These are phyloP conservation scores for Apodemus sylvaticus DNA, from an alignment of 2,113 vertebrate species.

Conservation along the genomic window DNA sequence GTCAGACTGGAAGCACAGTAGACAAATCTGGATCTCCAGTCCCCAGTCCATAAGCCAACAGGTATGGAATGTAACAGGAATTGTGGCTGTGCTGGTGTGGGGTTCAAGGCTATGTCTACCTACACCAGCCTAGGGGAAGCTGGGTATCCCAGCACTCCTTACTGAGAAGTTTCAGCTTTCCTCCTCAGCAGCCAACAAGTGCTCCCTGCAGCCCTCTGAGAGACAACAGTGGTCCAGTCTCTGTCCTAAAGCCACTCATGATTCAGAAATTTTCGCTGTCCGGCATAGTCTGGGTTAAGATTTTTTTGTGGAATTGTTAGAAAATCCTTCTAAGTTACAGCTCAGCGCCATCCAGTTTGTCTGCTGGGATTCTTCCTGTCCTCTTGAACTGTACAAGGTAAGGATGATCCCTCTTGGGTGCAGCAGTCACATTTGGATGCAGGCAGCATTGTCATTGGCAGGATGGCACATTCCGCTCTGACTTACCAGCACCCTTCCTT, in stretches of 20 bases:
- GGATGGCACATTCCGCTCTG: not conserved
- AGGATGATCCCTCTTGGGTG: not conserved
- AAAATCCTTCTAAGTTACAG: not conserved
- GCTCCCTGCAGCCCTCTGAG: not conserved
- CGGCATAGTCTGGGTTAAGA: not conserved
- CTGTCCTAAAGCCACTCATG: not conserved
- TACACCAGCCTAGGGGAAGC: not conserved
- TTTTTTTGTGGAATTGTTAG: not conserved
- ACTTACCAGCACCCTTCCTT: not conserved
- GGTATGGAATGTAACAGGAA: not conserved
- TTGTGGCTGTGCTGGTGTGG: not conserved
- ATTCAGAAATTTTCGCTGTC: not conserved
- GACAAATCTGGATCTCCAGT: slow-evolving; percentile 24
- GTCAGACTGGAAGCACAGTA: not conserved
- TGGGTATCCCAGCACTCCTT: no score
- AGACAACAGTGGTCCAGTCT: not conserved
- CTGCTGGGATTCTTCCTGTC: not conserved
- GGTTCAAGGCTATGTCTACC: not conserved
- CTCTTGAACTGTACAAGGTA: not conserved
- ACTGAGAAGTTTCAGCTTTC: not conserved
- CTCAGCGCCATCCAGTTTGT: not conserved
- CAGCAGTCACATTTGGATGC: not conserved
- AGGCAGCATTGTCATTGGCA: not conserved
- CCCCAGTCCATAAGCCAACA: not conserved
- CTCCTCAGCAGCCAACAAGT: not conserved